phyloP scores from a whole-genome alignment of 2,888 invertebrate genomes.

The Aspidapion aeneum region DNA sequence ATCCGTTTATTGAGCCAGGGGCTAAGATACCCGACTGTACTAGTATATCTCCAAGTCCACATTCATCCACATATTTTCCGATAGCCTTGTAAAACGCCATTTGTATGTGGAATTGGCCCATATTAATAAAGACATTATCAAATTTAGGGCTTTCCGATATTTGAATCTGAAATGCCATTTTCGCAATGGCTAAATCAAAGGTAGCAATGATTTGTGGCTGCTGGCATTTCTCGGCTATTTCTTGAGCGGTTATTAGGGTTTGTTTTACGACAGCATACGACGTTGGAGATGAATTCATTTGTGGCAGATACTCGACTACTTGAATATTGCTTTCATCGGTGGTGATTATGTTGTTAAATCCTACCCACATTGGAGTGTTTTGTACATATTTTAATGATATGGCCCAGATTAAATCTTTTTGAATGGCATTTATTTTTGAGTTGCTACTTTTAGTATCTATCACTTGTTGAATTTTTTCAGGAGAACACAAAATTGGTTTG shows the following conservation, averaged over 20 bases:
- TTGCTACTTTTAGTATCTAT: background rate
- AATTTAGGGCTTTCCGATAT: constrained; percentile 28
- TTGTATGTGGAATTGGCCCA: constrained; percentile 35
- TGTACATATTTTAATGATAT: constrained; percentile 28
- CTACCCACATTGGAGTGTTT: constrained; percentile 38
- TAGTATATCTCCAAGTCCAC: constrained; percentile 16
- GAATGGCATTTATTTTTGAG: background rate
- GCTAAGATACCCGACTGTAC: constrained; percentile 23
- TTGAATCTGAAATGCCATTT: constrained; percentile 33
- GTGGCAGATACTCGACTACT: constrained; percentile 33
- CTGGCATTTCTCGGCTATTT: constrained; percentile 29
- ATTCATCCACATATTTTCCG: constrained; percentile 7
- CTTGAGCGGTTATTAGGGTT: constrained; percentile 30
- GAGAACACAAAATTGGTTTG: background rate
- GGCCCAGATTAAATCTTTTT: background rate
- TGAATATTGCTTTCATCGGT: constrained; percentile 28
- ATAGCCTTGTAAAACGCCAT: constrained; percentile 32
- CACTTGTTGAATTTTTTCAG: background rate
- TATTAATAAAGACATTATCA: constrained; percentile 35
- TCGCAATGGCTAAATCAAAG: constrained; percentile 38
- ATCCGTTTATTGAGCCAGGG: constrained; percentile 26
- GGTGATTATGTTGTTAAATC: constrained; percentile 28
- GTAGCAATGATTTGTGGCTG: constrained; percentile 31
- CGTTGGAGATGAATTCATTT: constrained; percentile 37
- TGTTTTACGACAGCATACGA: constrained; percentile 28